phyloP scores from a whole-genome alignment of 2,888 invertebrate species.

The Tethea ocularis region DNA sequence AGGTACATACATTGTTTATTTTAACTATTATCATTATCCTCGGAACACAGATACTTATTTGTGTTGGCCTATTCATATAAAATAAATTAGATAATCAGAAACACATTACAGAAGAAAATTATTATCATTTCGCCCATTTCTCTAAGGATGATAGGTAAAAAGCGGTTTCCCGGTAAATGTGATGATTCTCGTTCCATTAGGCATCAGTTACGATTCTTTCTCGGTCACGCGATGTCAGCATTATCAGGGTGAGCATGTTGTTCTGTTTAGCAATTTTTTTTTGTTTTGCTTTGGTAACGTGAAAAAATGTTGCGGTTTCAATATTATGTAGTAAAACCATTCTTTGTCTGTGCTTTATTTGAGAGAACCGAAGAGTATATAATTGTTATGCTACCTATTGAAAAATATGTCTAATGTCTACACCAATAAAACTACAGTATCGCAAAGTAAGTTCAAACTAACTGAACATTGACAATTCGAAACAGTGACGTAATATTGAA shows the following conservation, averaged over 20 bases:
- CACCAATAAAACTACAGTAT: too few relatives aligned
- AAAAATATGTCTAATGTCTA: too few relatives aligned
- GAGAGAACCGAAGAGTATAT: neutral
- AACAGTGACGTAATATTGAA: too few relatives aligned
- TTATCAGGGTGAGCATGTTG: constrained; percentile 62
- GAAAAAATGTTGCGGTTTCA: neutral
- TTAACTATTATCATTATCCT: neutral
- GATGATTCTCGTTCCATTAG: constrained; percentile 79
- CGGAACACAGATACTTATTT: too few relatives aligned
- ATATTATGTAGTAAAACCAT: neutral
- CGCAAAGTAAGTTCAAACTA: too few relatives aligned
- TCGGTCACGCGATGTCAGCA: constrained; percentile 77
- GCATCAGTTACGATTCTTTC: constrained; percentile 77
- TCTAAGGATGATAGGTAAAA: constrained; percentile 71
- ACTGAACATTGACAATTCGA: too few relatives aligned
- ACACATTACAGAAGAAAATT: constrained; percentile 59
- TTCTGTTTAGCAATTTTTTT: constrained; percentile 26
- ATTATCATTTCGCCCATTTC: constrained; percentile 61
- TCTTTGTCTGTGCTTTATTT: neutral
- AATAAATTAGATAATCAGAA: constrained; percentile 58
- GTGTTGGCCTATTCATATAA: constrained; percentile 21
- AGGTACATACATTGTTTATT: neutral
- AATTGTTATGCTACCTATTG: too few relatives aligned
- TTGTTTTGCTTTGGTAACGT: neutral
- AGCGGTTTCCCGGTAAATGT: constrained; percentile 69